These are phyloP conservation scores for Aquatica leii DNA, from an alignment of 2,888 invertebrate genomes.

Conservation along the genomic window DNA sequence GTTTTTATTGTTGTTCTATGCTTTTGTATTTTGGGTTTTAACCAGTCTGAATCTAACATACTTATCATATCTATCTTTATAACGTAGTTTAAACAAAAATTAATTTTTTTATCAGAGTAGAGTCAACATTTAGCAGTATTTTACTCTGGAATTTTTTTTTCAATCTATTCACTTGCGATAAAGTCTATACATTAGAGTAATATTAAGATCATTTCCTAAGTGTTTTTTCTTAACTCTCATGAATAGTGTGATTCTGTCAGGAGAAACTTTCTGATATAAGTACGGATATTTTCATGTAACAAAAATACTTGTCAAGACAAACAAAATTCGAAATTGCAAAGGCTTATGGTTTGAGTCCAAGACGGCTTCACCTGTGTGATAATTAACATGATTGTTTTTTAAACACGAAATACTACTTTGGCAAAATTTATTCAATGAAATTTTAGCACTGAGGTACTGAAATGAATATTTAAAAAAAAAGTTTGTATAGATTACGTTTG, in stretches of 20 bases:
- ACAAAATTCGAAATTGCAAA: too few relatives aligned
- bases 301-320: too few relatives aligned
- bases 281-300: too few relatives aligned
- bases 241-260: too few relatives aligned
- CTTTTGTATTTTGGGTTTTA: not conserved
- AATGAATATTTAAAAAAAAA: not conserved
- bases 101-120: not conserved
- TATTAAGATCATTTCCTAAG: too few relatives aligned
- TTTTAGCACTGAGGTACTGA: not conserved
- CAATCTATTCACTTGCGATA: not conserved
- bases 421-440: not conserved
- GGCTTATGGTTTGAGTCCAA: too few relatives aligned
- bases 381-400: too few relatives aligned
- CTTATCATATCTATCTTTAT: not conserved
- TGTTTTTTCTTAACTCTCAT: too few relatives aligned
- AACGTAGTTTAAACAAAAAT: not conserved
- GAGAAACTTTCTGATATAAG: too few relatives aligned
- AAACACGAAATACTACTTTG: not conserved
- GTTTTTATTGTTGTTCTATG: not conserved
- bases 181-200: too few relatives aligned
- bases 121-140: not conserved
- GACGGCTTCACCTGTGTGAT: too few relatives aligned
- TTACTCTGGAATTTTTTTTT: not conserved
- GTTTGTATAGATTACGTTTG: too few relatives aligned
- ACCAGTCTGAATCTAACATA: not conserved